Conservation (phyloP, 35 echinoderm and acorn worm species). For the Ophioderma brevispina region DNA sequence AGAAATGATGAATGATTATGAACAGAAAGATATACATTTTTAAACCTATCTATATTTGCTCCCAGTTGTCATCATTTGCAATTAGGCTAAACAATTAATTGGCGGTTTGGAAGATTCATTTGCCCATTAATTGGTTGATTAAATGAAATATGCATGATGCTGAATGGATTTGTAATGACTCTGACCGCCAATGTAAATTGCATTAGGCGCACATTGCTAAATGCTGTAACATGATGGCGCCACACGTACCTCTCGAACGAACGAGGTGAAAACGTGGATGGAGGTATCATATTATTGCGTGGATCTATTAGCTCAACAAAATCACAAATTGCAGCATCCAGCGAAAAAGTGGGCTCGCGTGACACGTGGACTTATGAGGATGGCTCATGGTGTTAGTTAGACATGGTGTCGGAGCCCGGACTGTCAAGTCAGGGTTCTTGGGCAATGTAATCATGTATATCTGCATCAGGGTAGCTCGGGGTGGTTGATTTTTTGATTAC, state of each 20-base stretch:
- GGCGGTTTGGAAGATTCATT: constrained; percentile 8
- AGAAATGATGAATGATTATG: not conserved
- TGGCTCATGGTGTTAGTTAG: not conserved
- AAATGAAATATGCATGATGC: constrained; percentile 1
- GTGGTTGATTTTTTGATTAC: not conserved
- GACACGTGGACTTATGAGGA: not conserved
- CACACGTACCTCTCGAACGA: not conserved
- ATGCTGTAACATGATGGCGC: not conserved
- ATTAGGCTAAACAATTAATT: constrained; percentile 7
- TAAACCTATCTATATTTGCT: not conserved
- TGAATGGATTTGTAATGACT: no score
- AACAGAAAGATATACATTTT: not conserved
- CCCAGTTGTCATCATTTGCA: not conserved
- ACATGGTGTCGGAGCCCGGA: not conserved
- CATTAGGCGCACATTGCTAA: not conserved
- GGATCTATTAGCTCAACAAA: not conserved
- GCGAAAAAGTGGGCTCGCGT: not conserved
- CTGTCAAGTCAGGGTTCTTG: not conserved
- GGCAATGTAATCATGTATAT: not conserved
- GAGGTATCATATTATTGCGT: not conserved
- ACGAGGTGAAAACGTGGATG: not conserved
- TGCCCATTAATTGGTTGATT: not conserved
- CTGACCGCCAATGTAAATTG: not conserved
- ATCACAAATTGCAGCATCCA: not conserved
- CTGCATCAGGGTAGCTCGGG: not conserved